Conservation (phyloP, 2,888 invertebrate species). For the Anagyrus pseudococci region DNA sequence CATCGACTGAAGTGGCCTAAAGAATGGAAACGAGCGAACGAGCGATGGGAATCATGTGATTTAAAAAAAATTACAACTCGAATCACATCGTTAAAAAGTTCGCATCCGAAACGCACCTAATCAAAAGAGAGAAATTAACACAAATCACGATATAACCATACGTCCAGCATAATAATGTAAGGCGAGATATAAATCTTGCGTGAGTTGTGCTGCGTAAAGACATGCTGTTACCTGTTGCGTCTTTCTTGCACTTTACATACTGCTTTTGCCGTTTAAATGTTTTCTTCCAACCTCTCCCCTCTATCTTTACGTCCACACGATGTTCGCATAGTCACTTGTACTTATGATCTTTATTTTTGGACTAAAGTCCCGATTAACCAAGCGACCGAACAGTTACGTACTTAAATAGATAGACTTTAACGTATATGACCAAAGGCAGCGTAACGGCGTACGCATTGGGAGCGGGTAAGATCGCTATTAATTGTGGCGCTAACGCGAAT, state of each 20-base stretch:
- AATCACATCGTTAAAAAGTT: too few relatives aligned
- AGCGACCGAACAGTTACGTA: slow-evolving; percentile 25
- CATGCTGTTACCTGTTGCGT: slow-evolving; percentile 53
- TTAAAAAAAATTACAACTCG: slow-evolving; percentile 16
- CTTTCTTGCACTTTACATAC: slow-evolving; percentile 44
- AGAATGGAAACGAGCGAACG: slow-evolving; percentile 5
- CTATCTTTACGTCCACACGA: too few relatives aligned
- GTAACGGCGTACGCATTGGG: too few relatives aligned
- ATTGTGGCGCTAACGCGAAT: slow-evolving; percentile 1
- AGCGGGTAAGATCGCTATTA: slow-evolving; percentile 5
- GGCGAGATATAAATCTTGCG: background rate
- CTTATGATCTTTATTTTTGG: slow-evolving; percentile 16
- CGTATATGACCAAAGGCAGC: slow-evolving; percentile 27
- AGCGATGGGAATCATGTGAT: slow-evolving; percentile 2
- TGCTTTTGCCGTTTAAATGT: slow-evolving; percentile 37
- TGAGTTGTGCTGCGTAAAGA: slow-evolving; percentile 52
- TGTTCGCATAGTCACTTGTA: background rate
- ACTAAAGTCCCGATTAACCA: slow-evolving; percentile 22
- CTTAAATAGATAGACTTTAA: slow-evolving; percentile 11
- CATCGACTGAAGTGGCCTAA: slow-evolving; percentile 37
- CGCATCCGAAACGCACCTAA: too few relatives aligned
- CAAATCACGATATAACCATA: slow-evolving; percentile 20
- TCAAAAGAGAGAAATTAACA: too few relatives aligned
- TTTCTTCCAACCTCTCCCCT: slow-evolving; percentile 22
- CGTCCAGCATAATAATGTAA: too few relatives aligned